Percentiles rank a stretch among this genome's conserved stretches.
Conservation (phyloP, 1,140 invertebrate genomes). For the Marisa cornuarietis region DNA sequence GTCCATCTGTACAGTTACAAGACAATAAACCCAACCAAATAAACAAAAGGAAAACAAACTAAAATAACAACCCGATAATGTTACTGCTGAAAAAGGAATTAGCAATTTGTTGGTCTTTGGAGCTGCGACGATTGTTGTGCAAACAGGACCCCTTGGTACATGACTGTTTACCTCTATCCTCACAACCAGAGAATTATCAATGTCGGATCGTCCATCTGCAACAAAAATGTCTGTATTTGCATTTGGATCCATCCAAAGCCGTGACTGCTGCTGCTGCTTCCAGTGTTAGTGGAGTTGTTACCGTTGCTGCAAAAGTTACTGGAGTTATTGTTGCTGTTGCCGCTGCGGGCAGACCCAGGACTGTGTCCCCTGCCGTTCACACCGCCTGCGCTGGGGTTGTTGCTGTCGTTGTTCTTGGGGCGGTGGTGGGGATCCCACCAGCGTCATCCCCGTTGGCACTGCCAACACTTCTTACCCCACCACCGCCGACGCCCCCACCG, state of each 20-base stretch:
- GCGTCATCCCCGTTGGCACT: neutral
- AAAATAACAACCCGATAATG: too few relatives aligned
- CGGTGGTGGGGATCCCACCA: neutral
- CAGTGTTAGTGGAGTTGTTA: neutral
- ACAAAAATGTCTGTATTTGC: neutral
- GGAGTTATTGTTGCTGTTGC: slow-evolving; percentile 1
- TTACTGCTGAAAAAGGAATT: too few relatives aligned
- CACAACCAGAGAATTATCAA: slow-evolving; percentile 89
- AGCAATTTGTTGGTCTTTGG: neutral
- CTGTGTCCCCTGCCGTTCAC: too few relatives aligned
- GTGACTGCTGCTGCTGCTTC: neutral
- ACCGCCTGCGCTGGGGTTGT: neutral
- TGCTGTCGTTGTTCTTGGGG: neutral
- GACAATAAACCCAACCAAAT: too few relatives aligned
- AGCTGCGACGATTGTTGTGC: slow-evolving; percentile 59
- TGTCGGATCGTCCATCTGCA: slow-evolving; percentile 72
- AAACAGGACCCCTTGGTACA: slow-evolving; percentile 70
- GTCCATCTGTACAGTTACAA: too few relatives aligned
- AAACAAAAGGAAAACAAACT: neutral
- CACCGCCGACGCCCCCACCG: neutral
- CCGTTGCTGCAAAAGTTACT: neutral
- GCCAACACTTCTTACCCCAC: neutral
- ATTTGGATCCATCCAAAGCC: too few relatives aligned
- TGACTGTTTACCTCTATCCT: slow-evolving; percentile 92
- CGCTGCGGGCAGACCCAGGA: neutral